A percentile compares a stretch with the other conserved stretches of the same genome.
Conservation (phyloP, 2,113 vertebrate species). For the Pycnonotus jocosus region DNA sequence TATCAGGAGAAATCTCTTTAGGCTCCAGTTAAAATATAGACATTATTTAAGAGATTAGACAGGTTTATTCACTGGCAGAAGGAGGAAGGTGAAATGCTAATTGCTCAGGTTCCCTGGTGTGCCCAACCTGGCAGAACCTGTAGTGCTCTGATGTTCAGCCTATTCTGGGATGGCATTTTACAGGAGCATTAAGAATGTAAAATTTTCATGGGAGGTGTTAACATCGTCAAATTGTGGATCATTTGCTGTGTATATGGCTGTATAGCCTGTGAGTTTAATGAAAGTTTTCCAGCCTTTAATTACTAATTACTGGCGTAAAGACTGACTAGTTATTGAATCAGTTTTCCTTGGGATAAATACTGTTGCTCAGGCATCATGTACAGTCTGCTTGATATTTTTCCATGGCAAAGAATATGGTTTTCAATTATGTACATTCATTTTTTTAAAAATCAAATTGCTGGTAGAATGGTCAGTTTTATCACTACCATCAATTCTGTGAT, state of each 20-base stretch:
- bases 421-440: neutral
- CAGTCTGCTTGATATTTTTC: neutral
- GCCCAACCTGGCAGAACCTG: neutral
- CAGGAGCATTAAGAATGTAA: neutral
- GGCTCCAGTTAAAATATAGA: neutral
- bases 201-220: neutral
- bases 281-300: neutral
- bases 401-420: neutral
- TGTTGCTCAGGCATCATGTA: neutral
- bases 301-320: neutral
- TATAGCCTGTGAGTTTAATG: neutral
- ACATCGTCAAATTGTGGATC: neutral
- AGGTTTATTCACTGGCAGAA: neutral
- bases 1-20: neutral
- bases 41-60: neutral
- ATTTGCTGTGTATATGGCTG: neutral
- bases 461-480: neutral
- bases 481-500: neutral
- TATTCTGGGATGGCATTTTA: neutral
- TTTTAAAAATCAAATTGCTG: neutral
- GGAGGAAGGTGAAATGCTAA: neutral
- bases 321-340: neutral
- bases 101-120: neutral
- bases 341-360: neutral
- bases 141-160: neutral